Base-by-base conservation (phyloP, 2,113 vertebrate genomes). In the Potamarius usumacintae region DNA sequence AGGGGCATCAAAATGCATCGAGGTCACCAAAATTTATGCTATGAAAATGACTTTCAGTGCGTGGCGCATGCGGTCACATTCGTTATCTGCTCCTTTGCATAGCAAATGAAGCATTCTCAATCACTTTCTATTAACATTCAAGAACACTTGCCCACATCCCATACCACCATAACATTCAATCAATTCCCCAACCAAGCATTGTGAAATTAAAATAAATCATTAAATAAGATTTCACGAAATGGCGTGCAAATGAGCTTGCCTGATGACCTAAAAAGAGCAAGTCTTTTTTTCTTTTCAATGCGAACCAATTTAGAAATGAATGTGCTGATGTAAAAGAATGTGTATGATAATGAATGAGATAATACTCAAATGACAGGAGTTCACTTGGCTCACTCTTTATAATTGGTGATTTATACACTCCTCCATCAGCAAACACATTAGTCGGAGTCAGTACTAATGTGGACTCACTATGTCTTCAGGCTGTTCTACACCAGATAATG, bases 121-220 rank as follows among this genome's bases (percentile, higher is more conserved):
- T 83, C 85, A 67, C 69, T 85, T 69, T 83, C 87, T 87, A 88
- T 90, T 92, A 85, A 83, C 83, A 87, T 89, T 88, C 89, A 82
- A 62, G 67, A 88, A 87, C 55, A 85, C 78, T 62, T 77, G 52
- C 76, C 80, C 85, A 14, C 84, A 48, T 85, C 67, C 60, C 62
- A 22, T 58, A 77, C 22, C 20, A 60, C 69, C 15, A 67, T 89
- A 84, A 79, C 83, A 81, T 89, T 89, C 86, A 89, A 90, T 90
- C 89, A 84, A 79, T 88, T 90, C 67, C 48, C 82, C 87, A 88
- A 83, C 69, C 85, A 82, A 86, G 83, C 48, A 84, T 83, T 85
- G 86, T 87, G 30, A 82, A 67, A 86, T 71, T 76, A 74, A 84
- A 88, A 89, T 85, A 87, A 82, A 89, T 63, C 71, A 90, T 88